Base-by-base conservation (phyloP, 2,113 vertebrate genomes). In the Nesoenas mayeri region DNA sequence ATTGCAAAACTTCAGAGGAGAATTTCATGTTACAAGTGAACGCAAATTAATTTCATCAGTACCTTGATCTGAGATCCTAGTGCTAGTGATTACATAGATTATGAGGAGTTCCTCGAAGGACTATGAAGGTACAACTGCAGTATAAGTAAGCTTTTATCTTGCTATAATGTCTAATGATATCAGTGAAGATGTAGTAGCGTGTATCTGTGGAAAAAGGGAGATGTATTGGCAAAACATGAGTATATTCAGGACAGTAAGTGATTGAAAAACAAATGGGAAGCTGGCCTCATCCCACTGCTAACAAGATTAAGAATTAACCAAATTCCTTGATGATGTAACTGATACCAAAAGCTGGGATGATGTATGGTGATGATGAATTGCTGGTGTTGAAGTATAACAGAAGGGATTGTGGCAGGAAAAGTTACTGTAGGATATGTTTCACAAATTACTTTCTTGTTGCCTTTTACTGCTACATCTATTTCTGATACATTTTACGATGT, bases 221-320 rank as follows among this genome's bases (percentile, higher is more conserved):
- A 6, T 1, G 1, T 56, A 26, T 11, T 74, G 57, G 11, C 22
- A 57, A 19, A 58, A 51, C 10, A 10, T 0, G 1, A 40, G 12
- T 73, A 19, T 81, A 38, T 56, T 65, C 29, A 29, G 20, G 31
- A 42, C 16, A 53, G 21, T 19, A 51, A 54, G 15, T 12, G 19
- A 48, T 10, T 56, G 51, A 73, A 84, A 80, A 80, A 21, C 44
- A 66, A 21, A 47, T 83, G 38, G 19, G 70, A 81, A 57, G 18
- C 14, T 90, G 56, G 26, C 5, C 53, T 65, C 13, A 40, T 65
- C 26, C 32, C 12, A 12, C 51, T 61, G 24, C 15, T 78, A 57
- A 57, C 3, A 14, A 66, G 36, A 47, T 85, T 40, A 70, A 82
- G 66, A 74, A 28, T 70, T 22, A 53, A 2, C 5, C 7, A 53